A percentile compares a stretch with the other conserved stretches of the same genome.
phyloP scores from a whole-genome alignment of 35 echinoderm and acorn worm species.

The Ophioderma brevispina region DNA sequence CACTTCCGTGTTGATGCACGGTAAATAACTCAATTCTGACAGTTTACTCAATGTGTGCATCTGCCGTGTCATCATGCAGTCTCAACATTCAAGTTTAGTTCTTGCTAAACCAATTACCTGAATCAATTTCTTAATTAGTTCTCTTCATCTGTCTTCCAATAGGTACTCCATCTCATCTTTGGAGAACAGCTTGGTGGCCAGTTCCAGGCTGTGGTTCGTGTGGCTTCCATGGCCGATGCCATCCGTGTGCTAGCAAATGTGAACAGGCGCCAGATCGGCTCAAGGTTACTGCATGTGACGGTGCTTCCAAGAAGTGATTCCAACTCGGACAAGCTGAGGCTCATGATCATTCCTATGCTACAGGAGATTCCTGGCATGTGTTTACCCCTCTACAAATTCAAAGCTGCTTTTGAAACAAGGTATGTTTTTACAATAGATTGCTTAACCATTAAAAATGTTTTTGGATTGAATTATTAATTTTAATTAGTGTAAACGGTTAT shows the following conservation, averaged over 20 bases:
- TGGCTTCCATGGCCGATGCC: slow-evolving; percentile 78
- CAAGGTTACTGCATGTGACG: slow-evolving; percentile 65
- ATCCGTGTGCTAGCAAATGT: slow-evolving; percentile 81
- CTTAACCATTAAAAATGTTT: too few species aligned
- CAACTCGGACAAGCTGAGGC: slow-evolving; percentile 82
- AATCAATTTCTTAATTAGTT: too few species aligned
- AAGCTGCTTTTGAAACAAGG: slow-evolving; percentile 83
- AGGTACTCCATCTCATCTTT: slow-evolving; percentile 89
- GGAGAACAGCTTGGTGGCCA: slow-evolving; percentile 62
- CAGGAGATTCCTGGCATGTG: slow-evolving; percentile 69
- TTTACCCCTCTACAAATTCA: slow-evolving; percentile 70
- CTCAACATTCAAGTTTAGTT: too few species aligned
- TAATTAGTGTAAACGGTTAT: too few species aligned
- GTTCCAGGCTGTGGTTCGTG: slow-evolving; percentile 88
- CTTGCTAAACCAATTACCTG: too few species aligned
- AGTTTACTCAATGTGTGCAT: too few species aligned
- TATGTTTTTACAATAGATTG: too few species aligned
- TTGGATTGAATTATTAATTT: too few species aligned
- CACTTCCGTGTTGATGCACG: too few species aligned
- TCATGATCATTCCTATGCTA: slow-evolving; percentile 88
- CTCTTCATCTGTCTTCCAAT: not conserved
- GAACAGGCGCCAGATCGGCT: slow-evolving; percentile 79
- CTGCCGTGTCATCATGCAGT: too few species aligned
- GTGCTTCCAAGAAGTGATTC: slow-evolving; percentile 69
- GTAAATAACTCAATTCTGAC: too few species aligned